Evolutionary conservation across 1,140 invertebrate species (phyloP).

Genomic region (Drosophila tropicalis): DNA sequence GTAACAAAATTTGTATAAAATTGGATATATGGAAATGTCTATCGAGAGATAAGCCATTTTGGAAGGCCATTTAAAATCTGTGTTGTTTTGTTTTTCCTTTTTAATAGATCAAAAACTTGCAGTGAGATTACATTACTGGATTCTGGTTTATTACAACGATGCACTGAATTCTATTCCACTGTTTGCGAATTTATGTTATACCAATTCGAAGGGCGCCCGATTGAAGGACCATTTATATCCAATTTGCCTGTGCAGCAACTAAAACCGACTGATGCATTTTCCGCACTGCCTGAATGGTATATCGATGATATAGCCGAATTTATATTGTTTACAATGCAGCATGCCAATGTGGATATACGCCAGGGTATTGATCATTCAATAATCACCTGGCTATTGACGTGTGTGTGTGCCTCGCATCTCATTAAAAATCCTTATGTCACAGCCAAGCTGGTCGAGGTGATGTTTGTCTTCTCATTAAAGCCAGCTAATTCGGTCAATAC

Average conservation of each 20-base stretch:
- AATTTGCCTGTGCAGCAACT: conserved; percentile 85
- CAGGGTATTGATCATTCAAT: conserved; percentile 92
- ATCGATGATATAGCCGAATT: conserved; percentile 98
- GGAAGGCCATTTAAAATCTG: no score
- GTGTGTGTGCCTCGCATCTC: conserved; percentile 94
- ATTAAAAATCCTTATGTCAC: conserved; percentile 98
- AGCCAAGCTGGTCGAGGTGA: conserved; percentile 96
- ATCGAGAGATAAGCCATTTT: no score
- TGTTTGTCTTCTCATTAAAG: conserved; percentile 95
- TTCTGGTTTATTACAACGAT: conserved; percentile 90
- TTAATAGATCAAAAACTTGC: conserved; percentile 90
- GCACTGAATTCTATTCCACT: conserved; percentile 93
- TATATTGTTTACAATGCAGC: conserved; percentile 95
- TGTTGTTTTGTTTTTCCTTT: neutral
- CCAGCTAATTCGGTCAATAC: conserved; percentile 85
- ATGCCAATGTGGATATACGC: conserved; percentile 90
- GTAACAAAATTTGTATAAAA: no score
- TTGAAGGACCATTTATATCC: conserved; percentile 81
- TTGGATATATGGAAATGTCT: no score
- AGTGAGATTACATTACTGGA: conserved; percentile 94
- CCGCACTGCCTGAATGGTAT: conserved; percentile 97
- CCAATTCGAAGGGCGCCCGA: conserved; percentile 85
- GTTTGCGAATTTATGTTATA: conserved; percentile 91
- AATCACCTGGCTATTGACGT: conserved; percentile 93
- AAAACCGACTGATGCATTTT: conserved; percentile 89